phyloP scores from a whole-genome alignment of 1,140 invertebrate genomes.

The Leucophenga varia region DNA sequence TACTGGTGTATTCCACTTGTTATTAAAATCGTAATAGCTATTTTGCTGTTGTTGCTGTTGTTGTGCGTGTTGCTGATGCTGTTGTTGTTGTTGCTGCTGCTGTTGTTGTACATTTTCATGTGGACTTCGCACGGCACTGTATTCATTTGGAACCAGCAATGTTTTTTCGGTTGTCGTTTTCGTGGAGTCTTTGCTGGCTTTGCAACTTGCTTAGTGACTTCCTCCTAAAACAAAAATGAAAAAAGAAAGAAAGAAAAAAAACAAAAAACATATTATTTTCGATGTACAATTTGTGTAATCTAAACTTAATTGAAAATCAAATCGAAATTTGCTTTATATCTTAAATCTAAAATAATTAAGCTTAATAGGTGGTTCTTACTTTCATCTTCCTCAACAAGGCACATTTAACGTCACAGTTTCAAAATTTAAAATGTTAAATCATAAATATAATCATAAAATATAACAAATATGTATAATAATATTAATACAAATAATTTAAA shows the following conservation, averaged over 20 bases:
- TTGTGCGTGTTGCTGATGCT: conserved; percentile 33
- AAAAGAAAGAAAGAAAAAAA: conserved; percentile 22
- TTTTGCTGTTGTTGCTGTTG: conserved; percentile 46
- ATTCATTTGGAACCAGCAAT: conserved; percentile 46
- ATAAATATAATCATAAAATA: conserved; percentile 10
- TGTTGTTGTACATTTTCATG: conserved; percentile 45
- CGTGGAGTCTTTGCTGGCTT: conserved; percentile 51
- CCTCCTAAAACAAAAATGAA: conserved; percentile 35
- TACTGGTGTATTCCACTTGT: conserved; percentile 49
- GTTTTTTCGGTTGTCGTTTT: conserved; percentile 53
- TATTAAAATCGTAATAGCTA: conserved; percentile 53
- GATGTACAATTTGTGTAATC: too few species aligned
- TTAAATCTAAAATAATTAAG: not conserved
- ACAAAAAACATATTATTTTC: conserved; percentile 15
- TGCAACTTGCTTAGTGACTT: conserved; percentile 36
- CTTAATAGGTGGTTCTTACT: conserved; percentile 9
- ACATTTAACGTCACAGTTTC: conserved; percentile 48
- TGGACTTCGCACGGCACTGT: conserved; percentile 43
- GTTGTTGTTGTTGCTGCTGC: conserved; percentile 35
- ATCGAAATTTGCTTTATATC: not conserved
- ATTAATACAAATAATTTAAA: too few species aligned
- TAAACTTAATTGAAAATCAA: too few species aligned
- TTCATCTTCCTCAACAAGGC: conserved; percentile 20
- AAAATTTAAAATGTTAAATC: conserved; percentile 26
- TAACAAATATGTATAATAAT: conserved; percentile 11